Evolutionary conservation across 1,140 invertebrate genomes (phyloP).

Genomic region (Anastrepha ludens): DNA sequence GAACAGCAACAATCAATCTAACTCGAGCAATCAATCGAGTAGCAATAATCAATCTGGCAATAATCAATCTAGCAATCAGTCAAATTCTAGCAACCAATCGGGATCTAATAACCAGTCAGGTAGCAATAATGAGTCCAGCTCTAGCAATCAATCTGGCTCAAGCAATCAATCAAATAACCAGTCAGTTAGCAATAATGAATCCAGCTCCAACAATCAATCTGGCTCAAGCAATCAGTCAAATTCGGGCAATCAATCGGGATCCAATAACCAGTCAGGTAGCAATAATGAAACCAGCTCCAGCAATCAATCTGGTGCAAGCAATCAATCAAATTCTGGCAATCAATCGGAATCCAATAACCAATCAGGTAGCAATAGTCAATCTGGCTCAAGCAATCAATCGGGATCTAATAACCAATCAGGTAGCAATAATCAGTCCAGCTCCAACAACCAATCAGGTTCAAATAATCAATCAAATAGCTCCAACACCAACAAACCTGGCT

Average conservation of each 20-base stretch:
- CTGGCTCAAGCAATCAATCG: not conserved
- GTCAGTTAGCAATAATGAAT: constrained; percentile 46
- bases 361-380: constrained; percentile 29
- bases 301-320: constrained; percentile 36
- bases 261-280: not conserved
- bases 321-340: constrained; percentile 56
- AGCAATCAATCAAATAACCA: constrained; percentile 51
- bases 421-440: constrained; percentile 50
- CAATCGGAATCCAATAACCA: constrained; percentile 55
- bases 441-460: constrained; percentile 58
- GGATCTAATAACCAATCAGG: constrained; percentile 51
- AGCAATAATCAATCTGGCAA: constrained; percentile 49
- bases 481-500: constrained; percentile 54
- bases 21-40: constrained; percentile 58
- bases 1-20: constrained; percentile 57
- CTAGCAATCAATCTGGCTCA: constrained; percentile 33
- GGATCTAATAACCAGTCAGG: constrained; percentile 27
- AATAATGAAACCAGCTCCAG: constrained; percentile 51
- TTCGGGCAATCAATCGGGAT: constrained; percentile 33
- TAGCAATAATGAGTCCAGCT: constrained; percentile 6
- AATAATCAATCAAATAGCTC: constrained; percentile 28
- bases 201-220: constrained; percentile 60
- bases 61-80: constrained; percentile 55
- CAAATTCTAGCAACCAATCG: constrained; percentile 59
- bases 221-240: constrained; percentile 58